Conservation (phyloP, 1,140 invertebrate species). For the Cherax destructor region DNA sequence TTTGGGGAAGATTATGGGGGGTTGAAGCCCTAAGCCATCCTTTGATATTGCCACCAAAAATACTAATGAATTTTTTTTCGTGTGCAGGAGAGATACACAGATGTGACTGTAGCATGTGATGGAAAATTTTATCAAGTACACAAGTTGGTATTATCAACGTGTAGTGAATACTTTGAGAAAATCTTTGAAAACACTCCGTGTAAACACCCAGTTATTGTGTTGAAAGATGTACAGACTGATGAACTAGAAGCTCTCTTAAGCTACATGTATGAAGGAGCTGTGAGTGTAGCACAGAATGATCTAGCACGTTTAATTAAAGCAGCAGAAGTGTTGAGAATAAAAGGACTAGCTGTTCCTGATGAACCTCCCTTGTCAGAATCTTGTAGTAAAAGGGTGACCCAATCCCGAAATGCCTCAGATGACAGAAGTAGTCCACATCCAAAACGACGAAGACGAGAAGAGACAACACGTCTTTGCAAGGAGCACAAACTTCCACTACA, state of each 20-base stretch:
- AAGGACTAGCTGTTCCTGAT: conserved; percentile 79
- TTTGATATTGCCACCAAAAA: background rate
- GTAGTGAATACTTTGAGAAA: conserved; percentile 81
- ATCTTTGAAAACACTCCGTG: conserved; percentile 83
- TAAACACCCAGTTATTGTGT: conserved; percentile 92
- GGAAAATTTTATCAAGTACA: conserved; percentile 84
- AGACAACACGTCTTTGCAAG: background rate
- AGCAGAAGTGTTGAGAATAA: conserved; percentile 86
- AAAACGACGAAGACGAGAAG: conserved; percentile 48
- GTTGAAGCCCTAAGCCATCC: too few relatives aligned
- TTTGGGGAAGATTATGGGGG: too few relatives aligned
- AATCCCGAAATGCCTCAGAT: conserved; percentile 18
- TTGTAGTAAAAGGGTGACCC: background rate
- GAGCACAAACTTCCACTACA: conserved; percentile 20
- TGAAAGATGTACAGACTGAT: conserved; percentile 89
- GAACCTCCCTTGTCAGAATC: conserved; percentile 53
- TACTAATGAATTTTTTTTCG: background rate
- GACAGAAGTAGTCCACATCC: conserved; percentile 53
- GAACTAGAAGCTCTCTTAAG: conserved; percentile 92
- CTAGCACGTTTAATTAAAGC: conserved; percentile 86
- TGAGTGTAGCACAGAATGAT: conserved; percentile 91
- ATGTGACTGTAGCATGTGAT: conserved; percentile 74
- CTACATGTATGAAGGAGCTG: conserved; percentile 94
- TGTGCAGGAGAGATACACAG: conserved; percentile 67
- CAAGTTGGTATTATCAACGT: conserved; percentile 89